Evolutionary conservation across 2,113 vertebrate genomes (phyloP).

Genomic region (Coreoperca whiteheadi): DNA sequence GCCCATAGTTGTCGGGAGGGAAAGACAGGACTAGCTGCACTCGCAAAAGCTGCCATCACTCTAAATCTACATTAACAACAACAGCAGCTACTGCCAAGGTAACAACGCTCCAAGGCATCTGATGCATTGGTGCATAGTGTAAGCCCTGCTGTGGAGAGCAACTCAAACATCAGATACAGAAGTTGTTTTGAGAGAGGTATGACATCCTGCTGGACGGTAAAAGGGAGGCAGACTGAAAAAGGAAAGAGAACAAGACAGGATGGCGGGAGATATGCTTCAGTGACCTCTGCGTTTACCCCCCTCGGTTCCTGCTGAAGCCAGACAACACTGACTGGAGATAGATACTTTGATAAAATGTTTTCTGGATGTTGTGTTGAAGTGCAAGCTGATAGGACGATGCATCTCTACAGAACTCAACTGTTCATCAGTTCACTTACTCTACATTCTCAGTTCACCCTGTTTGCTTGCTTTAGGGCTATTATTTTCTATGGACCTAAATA

Average conservation of each 20-base stretch:
- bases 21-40: constrained; percentile 34
- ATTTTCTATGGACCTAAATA: not conserved
- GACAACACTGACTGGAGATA: not conserved
- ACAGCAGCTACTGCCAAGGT: constrained; percentile 47
- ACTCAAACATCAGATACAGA: constrained; percentile 10
- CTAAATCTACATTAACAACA: constrained; percentile 66
- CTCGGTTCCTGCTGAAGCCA: not conserved
- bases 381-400: not conserved
- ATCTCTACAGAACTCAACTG: no score
- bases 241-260: not conserved
- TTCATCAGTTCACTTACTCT: not conserved
- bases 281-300: not conserved
- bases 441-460: not conserved
- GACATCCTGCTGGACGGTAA: constrained; percentile 18
- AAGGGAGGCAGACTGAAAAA: not conserved
- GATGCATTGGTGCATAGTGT: constrained; percentile 21
- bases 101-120: constrained; percentile 38
- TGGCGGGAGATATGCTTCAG: constrained; percentile 1
- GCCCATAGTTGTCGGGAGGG: constrained; percentile 34
- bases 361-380: not conserved
- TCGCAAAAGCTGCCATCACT: constrained; percentile 45
- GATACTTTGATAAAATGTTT: constrained; percentile 13
- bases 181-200: constrained; percentile 5
- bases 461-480: not conserved
- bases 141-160: not conserved